Conservation (phyloP, 2,888 invertebrate species). For the Disparrhopalites patrizii region DNA sequence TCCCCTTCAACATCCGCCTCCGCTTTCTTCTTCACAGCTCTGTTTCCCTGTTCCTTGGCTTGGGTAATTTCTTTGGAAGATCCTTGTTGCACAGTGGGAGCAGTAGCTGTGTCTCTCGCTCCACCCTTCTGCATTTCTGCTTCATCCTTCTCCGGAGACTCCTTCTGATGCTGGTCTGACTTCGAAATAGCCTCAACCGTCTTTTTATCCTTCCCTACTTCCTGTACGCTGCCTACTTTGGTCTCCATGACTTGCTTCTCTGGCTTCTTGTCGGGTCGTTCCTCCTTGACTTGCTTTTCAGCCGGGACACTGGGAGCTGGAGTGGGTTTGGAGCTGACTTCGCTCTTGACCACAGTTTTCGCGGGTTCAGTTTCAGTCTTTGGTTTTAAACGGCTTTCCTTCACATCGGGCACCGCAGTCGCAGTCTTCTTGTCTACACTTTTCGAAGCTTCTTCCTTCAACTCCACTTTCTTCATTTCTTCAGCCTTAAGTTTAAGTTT, state of each 20-base stretch:
- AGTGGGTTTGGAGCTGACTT: neutral
- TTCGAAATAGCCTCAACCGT: no score
- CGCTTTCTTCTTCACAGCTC: constrained; percentile 12
- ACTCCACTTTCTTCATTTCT: constrained; percentile 28
- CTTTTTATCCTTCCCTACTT: no score
- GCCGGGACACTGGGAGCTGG: no score
- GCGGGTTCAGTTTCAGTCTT: constrained; percentile 18
- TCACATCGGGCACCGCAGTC: neutral
- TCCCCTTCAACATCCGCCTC: neutral
- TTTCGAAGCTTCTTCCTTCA: constrained; percentile 41
- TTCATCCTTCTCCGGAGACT: no score
- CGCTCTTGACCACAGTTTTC: neutral
- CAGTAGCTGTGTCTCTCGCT: no score
- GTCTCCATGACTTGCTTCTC: neutral
- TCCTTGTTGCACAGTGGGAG: no score
- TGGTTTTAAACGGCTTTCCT: neutral
- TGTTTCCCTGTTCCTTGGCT: constrained; percentile 11
- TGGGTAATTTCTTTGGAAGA: constrained; percentile 7
- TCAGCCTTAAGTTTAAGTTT: constrained; percentile 2
- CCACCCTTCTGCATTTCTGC: no score
- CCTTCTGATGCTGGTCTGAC: no score
- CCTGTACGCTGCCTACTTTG: no score
- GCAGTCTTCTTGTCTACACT: constrained; percentile 28
- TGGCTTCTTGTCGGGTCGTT: neutral
- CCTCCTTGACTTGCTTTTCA: no score